These are phyloP conservation scores for Cyclura pinguis DNA, from an alignment of 2,797 vertebrate species.

Conservation along the genomic window DNA sequence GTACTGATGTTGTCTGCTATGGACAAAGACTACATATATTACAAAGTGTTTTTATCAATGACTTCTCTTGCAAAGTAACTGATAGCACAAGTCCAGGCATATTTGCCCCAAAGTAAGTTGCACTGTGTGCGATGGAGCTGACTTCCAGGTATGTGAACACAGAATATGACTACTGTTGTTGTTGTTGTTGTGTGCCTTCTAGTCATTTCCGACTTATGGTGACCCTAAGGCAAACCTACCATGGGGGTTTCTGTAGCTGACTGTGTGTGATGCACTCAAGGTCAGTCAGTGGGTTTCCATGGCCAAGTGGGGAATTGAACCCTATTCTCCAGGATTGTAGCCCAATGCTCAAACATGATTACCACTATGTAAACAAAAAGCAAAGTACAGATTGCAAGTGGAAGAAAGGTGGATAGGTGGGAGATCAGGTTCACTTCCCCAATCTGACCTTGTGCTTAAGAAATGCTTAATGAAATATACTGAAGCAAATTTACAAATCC, in stretches of 20 bases:
- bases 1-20: background rate
- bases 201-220: too few relatives aligned
- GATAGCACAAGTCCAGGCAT: background rate
- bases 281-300: too few relatives aligned
- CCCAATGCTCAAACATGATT: background rate
- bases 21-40: background rate
- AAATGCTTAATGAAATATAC: slow-evolving; percentile 24
- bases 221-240: too few relatives aligned
- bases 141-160: background rate
- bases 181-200: too few relatives aligned
- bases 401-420: slow-evolving; percentile 32
- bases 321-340: too few relatives aligned
- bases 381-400: background rate
- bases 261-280: too few relatives aligned
- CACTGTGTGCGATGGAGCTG: background rate
- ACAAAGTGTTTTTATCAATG: background rate
- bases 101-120: background rate
- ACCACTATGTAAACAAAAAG: background rate
- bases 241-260: too few relatives aligned
- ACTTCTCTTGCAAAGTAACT: slow-evolving; percentile 2
- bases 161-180: background rate
- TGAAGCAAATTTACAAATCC: background rate
- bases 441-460: background rate
- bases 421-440: slow-evolving; percentile 51
- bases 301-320: too few relatives aligned